Base-by-base conservation (phyloP, 2,113 vertebrate genomes). In the Abramis brama region DNA sequence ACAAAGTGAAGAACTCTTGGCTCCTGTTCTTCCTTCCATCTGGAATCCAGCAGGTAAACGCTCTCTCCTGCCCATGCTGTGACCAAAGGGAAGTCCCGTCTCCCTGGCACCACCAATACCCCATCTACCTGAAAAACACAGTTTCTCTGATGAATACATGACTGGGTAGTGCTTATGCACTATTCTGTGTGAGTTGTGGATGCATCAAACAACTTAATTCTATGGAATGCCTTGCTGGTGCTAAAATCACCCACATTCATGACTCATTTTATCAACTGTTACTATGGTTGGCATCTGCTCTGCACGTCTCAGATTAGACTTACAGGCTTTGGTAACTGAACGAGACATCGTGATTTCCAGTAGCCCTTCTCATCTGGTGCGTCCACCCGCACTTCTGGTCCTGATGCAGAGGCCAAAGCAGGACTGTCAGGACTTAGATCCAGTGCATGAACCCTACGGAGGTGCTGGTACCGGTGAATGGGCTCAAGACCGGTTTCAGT, bases 261-360 rank as follows among this genome's bases (percentile, higher is more conserved):
- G 33, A 79, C 30, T 59, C 5, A 39, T 55, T 77, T 19, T 11
- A 7, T 59, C 17, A 59, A 13, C 76, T 57, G 55, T 60, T 79
- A 79, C 52, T 79, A 39, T n/a, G 33, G 55, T 17, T 60, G 77
- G 77, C 77, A 60, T 78, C 27, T 36, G 27, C 76, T 36, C 74
- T 13, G 17, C 17, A 36, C 15, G 30, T 23, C 43, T 45, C 3
- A 47, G 43, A 25, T 17, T 66, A 80, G 19, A 95, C 97, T 95
- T 89, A 99, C 98, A 93, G 95, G 2, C 84, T 97, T 97, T 86
- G 96, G 95, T 77, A 99, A 93, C 64, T 93, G 95, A 70, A 94
- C 93, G 13, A 93, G 94, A 68, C 86, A 93, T 2, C 90, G 39
- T 0, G 92, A 95, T n/a, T 93, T 96, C 98, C 97, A 98, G 92